Evolutionary conservation across 1,140 invertebrate species (phyloP).

Genomic region (Drosophila novamexicana): DNA sequence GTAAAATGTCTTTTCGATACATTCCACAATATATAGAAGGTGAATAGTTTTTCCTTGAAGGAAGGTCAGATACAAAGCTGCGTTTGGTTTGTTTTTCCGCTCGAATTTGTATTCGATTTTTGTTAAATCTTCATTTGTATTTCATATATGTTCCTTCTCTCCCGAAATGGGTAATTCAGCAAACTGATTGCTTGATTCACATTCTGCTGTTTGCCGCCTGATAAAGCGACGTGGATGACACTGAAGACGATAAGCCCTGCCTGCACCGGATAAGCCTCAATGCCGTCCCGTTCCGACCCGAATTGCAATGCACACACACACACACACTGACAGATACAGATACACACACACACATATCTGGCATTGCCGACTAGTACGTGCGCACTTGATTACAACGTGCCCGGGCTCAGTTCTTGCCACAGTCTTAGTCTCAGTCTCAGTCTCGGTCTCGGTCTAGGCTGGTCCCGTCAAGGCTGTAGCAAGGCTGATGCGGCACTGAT

Average conservation of each 20-base stretch:
- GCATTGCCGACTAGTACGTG: conserved; percentile 40
- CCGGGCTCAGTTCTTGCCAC: conserved; percentile 2
- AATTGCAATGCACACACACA: conserved; percentile 21
- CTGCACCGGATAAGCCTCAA: conserved; percentile 50
- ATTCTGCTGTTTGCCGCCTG: conserved; percentile 11
- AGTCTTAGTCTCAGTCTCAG: neutral
- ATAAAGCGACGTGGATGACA: conserved; percentile 44
- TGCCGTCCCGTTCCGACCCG: conserved; percentile 1
- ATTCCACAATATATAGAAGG: too few relatives aligned
- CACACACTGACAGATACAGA: neutral
- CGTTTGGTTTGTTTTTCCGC: too few relatives aligned
- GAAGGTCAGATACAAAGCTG: too few relatives aligned
- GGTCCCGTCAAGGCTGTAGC: conserved; percentile 24
- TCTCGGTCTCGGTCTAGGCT: conserved; percentile 13
- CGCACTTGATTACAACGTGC: conserved; percentile 44
- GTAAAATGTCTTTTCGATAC: too few relatives aligned
- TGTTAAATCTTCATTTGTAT: neutral
- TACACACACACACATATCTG: neutral
- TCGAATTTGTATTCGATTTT: neutral
- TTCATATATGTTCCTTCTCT: conserved; percentile 14
- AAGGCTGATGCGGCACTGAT: conserved; percentile 44
- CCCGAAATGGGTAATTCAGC: conserved; percentile 1
- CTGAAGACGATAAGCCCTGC: conserved; percentile 43
- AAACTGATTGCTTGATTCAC: conserved; percentile 36
- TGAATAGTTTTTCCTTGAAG: too few relatives aligned